Evolutionary conservation across 2,888 invertebrate genomes (phyloP).

Genomic region (Dilophus febrilis): DNA sequence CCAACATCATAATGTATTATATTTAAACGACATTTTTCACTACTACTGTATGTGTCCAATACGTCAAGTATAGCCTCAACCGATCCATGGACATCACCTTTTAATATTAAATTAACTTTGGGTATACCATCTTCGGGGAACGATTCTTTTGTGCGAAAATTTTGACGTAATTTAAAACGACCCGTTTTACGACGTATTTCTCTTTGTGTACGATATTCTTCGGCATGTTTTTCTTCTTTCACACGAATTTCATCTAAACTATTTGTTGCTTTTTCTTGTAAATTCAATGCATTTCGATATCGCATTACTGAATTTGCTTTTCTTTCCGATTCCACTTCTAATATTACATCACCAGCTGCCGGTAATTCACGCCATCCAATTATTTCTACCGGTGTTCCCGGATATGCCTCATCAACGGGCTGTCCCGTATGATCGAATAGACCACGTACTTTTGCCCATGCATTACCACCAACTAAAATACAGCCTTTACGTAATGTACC

Average conservation of each 20-base stretch:
- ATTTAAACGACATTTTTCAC: slow-evolving; percentile 55
- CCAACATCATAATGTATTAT: slow-evolving; percentile 87
- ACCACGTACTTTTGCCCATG: slow-evolving; percentile 68
- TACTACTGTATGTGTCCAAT: slow-evolving; percentile 67
- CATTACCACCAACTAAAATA: slow-evolving; percentile 63
- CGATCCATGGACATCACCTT: slow-evolving; percentile 89
- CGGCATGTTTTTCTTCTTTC: slow-evolving; percentile 46
- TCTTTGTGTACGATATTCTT: slow-evolving; percentile 44
- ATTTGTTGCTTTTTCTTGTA: slow-evolving; percentile 42
- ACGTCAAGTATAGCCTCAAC: slow-evolving; percentile 89
- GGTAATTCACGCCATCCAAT: slow-evolving; percentile 87
- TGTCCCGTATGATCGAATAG: slow-evolving; percentile 64
- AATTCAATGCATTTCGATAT: slow-evolving; percentile 41
- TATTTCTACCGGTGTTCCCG: slow-evolving; percentile 63
- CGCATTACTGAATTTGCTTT: slow-evolving; percentile 48
- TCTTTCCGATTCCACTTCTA: slow-evolving; percentile 68
- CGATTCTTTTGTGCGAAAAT: slow-evolving; percentile 41
- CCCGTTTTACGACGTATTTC: slow-evolving; percentile 43
- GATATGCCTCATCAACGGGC: slow-evolving; percentile 47
- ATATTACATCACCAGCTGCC: slow-evolving; percentile 68
- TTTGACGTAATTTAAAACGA: slow-evolving; percentile 22
- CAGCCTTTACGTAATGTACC: slow-evolving; percentile 68
- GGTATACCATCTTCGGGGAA: slow-evolving; percentile 34
- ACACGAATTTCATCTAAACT: slow-evolving; percentile 44
- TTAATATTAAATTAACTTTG: slow-evolving; percentile 42